Percentiles rank a stretch among this genome's conserved stretches.
phyloP scores from a whole-genome alignment of 2,113 vertebrate genomes.

The Penelope pileata region DNA sequence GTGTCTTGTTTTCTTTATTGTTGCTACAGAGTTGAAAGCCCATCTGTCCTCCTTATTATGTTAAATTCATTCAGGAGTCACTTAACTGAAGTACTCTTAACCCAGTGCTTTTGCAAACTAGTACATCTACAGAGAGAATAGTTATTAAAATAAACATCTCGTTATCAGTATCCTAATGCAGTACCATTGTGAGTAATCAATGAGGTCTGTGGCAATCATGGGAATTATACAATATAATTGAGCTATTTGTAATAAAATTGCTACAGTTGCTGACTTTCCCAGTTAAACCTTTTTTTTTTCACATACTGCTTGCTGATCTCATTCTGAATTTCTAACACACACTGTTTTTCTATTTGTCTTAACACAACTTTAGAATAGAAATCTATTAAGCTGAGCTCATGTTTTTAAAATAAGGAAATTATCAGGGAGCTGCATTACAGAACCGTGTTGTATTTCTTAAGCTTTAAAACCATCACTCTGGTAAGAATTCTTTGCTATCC shows the following conservation, averaged over 20 bases:
- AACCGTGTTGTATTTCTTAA: background rate
- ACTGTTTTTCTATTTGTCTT: background rate
- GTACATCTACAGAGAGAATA: constrained; percentile 21
- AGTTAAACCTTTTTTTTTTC: background rate
- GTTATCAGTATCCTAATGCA: constrained; percentile 38
- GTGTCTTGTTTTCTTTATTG: constrained; percentile 37
- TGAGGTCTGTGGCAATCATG: constrained; percentile 36
- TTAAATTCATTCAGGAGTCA: constrained; percentile 49
- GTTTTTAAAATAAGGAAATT: background rate
- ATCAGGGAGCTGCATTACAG: background rate
- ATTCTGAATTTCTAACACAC: background rate
- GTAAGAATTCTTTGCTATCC: background rate
- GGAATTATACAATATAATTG: constrained; percentile 26
- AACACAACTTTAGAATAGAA: background rate
- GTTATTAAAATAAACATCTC: constrained; percentile 60
- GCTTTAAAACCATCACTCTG: background rate
- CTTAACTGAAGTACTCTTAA: constrained; percentile 63
- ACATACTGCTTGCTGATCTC: background rate
- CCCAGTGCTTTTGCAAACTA: constrained; percentile 44
- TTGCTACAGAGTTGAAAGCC: constrained; percentile 16
- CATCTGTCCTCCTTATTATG: constrained; percentile 34
- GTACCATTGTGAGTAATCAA: constrained; percentile 43
- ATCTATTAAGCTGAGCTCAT: constrained; percentile 1
- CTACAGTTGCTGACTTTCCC: background rate
- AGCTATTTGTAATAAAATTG: constrained; percentile 9